Base-by-base conservation (phyloP, 1,140 invertebrate species). In the Aphidius gifuensis region DNA sequence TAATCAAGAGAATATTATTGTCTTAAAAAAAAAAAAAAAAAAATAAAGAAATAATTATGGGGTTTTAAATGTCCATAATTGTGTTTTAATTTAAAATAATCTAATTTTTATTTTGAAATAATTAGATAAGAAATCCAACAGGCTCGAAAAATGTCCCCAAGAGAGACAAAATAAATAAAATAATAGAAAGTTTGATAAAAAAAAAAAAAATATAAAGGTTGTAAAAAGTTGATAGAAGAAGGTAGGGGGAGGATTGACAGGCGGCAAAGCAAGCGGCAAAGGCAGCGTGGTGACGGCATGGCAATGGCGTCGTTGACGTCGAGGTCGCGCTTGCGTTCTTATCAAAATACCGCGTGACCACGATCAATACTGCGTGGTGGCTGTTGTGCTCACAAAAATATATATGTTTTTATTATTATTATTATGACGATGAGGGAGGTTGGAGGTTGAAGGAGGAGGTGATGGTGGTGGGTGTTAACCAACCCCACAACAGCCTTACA, bases 241-340 rank as follows among this genome's bases (percentile, higher is more conserved):
- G 57, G 11, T 11, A 49, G 44, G 44, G 46, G 38, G 43, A 38
- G 48, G 39, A 50, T 32, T 23, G 40, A 50, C 40, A 55, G 53
- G 39, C 38, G 53, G 39, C 38, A 55, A 23, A 44, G 56, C 42
- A 40, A 59, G 40, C 50, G 58, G 42, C 48, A 71, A 65, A 64
- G 69, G 70, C 65, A 70, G 67, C 70, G 74, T 71, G 69, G 68
- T 58, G 67, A 64, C 69, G 74, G 71, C 71, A 67, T 71, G 72
- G 67, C 68, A 71, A 78, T 78, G 75, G 75, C 76, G 76, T 77
- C 73, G 44, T 54, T 53, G 5, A 61, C 70, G 71, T 65, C 71
- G 77, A 79, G 76, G 79, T 80, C 74, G 78, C 77, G 79, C 64
- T 53, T 75, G 79, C 78, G 77, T 74, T 47, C 39, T 54, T 46